These are phyloP conservation scores for Leptocoma aspasia DNA, from an alignment of 2,113 vertebrate species.

Conservation along the genomic window DNA sequence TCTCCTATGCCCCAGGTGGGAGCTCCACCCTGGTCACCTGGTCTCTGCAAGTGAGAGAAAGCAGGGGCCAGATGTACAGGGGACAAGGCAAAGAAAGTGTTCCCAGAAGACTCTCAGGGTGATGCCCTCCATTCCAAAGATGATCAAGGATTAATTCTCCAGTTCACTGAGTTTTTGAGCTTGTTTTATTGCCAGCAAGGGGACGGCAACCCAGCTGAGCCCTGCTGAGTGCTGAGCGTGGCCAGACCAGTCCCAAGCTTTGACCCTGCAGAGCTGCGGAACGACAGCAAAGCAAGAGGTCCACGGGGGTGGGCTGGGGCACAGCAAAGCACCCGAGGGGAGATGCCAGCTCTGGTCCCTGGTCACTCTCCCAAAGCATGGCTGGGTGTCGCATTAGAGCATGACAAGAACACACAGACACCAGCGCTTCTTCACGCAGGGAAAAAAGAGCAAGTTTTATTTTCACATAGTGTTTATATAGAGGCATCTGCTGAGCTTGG, in stretches of 20 bases:
- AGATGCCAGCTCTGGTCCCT: not conserved
- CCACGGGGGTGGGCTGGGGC: not conserved
- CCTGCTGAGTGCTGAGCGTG: not conserved
- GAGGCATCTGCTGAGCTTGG: not conserved
- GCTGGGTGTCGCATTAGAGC: too few species aligned
- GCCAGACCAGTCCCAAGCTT: not conserved
- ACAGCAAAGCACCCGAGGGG: accelerated
- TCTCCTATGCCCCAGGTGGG: accelerated
- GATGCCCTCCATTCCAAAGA: not conserved
- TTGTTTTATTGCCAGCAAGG: not conserved
- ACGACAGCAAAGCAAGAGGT: not conserved
- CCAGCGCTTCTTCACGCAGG: too few species aligned
- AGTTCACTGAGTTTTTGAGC: not conserved
- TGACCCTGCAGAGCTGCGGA: not conserved
- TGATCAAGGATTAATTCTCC: not conserved
- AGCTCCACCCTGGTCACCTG: not conserved
- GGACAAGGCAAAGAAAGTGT: not conserved
- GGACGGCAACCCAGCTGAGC: not conserved
- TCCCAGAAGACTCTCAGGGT: not conserved
- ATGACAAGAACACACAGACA: too few species aligned
- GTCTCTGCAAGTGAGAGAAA: accelerated
- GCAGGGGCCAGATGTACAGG: not conserved
- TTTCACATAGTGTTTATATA: too few species aligned
- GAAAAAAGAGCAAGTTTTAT: too few species aligned
- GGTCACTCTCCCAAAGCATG: accelerated